phyloP scores from a whole-genome alignment of 2,888 invertebrate species.

The Tetanocera ferruginea region DNA sequence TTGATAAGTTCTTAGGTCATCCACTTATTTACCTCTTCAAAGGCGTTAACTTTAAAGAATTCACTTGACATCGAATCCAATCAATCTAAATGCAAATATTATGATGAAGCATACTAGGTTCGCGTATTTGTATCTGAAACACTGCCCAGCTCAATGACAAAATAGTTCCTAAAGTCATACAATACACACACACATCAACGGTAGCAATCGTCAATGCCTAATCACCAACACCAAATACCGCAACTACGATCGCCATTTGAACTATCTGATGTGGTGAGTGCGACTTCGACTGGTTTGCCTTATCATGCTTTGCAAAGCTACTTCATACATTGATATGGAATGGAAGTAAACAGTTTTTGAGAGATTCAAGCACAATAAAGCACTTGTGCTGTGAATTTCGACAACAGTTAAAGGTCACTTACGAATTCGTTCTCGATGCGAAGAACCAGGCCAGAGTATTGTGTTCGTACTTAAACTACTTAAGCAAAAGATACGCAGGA shows the following conservation, averaged over 20 bases:
- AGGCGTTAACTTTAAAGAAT: no score
- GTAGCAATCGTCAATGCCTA: not conserved
- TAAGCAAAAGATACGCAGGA: no score
- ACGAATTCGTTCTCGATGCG: constrained; percentile 17
- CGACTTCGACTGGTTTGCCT: constrained; percentile 56
- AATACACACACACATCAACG: not conserved
- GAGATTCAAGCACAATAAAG: not conserved
- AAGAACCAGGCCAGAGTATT: not conserved
- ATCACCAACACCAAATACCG: not conserved
- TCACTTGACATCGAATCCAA: no score
- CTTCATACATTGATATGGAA: constrained; percentile 31
- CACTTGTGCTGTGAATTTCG: constrained; percentile 2
- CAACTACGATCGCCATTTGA: not conserved
- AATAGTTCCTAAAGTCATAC: not conserved
- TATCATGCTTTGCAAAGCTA: constrained; percentile 52
- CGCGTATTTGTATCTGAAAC: not conserved
- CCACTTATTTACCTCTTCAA: no score
- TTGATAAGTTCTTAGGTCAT: no score
- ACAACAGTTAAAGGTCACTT: constrained; percentile 31
- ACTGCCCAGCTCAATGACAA: not conserved
- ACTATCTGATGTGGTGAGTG: not conserved
- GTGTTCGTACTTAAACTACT: not conserved
- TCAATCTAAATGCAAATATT: no score
- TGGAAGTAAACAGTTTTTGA: not conserved
- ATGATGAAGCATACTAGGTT: not conserved